Percentiles rank a stretch among this genome's conserved stretches.
These are phyloP conservation scores for Hydrotaea diabolus DNA, from an alignment of 2,888 invertebrate genomes.

Conservation along the genomic window DNA sequence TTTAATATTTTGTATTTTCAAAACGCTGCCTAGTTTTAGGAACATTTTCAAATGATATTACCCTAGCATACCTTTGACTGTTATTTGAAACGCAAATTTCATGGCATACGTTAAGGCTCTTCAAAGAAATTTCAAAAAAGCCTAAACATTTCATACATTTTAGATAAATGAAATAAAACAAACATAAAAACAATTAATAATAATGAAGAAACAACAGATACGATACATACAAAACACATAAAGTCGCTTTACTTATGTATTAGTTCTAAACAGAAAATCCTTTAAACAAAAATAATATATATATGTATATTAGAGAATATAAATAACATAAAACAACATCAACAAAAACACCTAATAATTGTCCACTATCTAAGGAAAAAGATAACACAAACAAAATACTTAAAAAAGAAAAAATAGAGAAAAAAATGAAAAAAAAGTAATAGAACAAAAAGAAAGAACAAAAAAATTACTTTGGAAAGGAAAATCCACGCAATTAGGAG, in stretches of 20 bases:
- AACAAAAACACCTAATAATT: constrained; percentile 51
- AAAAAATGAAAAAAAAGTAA: constrained; percentile 10
- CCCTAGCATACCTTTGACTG: not conserved
- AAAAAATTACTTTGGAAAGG: constrained; percentile 31
- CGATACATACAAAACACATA: constrained; percentile 29
- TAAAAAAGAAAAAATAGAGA: constrained; percentile 25
- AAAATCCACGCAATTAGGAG: constrained; percentile 47
- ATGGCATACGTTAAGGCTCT: constrained; percentile 43
- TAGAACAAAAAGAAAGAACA: constrained; percentile 25
- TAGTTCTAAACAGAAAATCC: constrained; percentile 22
- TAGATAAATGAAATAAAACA: constrained; percentile 6
- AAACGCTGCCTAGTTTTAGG: not conserved
- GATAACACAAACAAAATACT: constrained; percentile 39
- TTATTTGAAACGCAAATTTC: not conserved
- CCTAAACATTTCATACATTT: constrained; percentile 11
- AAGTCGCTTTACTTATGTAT: constrained; percentile 58
- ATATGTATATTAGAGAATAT: constrained; percentile 51
- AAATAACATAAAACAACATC: constrained; percentile 15
- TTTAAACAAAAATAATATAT: constrained; percentile 39
- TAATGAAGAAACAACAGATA: not conserved
- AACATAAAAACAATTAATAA: not conserved
- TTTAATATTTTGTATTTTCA: too few relatives aligned
- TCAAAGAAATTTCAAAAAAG: not conserved
- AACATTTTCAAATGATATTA: not conserved
- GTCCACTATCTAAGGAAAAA: constrained; percentile 50